These are phyloP conservation scores for Drosophila diplacantha DNA, from an alignment of 2,888 invertebrate species.

Conservation along the genomic window DNA sequence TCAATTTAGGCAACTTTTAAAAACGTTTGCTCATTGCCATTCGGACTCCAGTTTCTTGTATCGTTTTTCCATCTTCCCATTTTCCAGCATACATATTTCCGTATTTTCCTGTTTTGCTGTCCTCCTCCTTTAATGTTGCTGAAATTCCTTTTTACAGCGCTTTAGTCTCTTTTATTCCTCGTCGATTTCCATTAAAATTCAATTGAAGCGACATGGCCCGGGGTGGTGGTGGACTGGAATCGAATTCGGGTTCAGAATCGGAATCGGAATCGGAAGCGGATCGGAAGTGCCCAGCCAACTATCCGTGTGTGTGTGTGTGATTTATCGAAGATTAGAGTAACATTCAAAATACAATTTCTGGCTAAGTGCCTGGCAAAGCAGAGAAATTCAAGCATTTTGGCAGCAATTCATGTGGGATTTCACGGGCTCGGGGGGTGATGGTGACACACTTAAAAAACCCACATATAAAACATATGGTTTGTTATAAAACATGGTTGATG, in stretches of 20 bases:
- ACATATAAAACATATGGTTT: constrained; percentile 16
- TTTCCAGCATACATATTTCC: constrained; percentile 22
- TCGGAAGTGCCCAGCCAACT: constrained; percentile 61
- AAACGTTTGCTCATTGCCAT: constrained; percentile 63
- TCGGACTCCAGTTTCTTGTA: constrained; percentile 66
- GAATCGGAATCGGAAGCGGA: background rate
- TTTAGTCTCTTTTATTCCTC: constrained; percentile 73
- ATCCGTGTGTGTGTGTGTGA: constrained; percentile 48
- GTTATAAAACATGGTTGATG: background rate
- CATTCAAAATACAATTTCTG: constrained; percentile 70
- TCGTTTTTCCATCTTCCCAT: constrained; percentile 53
- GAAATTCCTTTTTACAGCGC: constrained; percentile 58
- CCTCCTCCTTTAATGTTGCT: constrained; percentile 38
- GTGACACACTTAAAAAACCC: constrained; percentile 3
- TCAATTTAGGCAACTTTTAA: constrained; percentile 48
- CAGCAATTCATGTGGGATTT: constrained; percentile 71
- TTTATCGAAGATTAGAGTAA: constrained; percentile 70
- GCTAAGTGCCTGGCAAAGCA: constrained; percentile 74
- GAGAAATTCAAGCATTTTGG: constrained; percentile 55
- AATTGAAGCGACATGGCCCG: constrained; percentile 62
- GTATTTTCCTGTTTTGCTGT: constrained; percentile 27
- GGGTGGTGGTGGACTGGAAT: background rate
- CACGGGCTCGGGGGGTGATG: background rate
- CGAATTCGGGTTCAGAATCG: constrained; percentile 35
- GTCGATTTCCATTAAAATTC: constrained; percentile 74